Base-by-base conservation (phyloP, 2,113 vertebrate species). In the Smithornis capensis region DNA sequence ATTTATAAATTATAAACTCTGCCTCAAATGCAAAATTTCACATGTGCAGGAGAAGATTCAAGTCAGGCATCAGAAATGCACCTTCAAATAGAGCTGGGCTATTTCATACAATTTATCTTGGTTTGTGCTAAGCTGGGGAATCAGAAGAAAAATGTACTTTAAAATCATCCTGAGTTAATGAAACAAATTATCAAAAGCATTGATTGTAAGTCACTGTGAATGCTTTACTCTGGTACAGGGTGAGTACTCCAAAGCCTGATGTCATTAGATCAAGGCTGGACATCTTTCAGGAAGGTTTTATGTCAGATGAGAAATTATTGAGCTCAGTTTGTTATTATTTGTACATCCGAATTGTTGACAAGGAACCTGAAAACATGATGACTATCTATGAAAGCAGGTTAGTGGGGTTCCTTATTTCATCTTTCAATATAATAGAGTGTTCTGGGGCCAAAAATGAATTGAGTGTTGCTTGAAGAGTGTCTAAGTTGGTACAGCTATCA, bases 261-360 rank as follows among this genome's bases (percentile, higher is more conserved):
- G 73, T 89, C 68, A 78, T 92, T 73, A 83, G 76, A 92, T 79
- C 68, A 68, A 92, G 83, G 63, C 76, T 96, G 86, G 77, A 65
- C 68, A 53, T 78, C 80, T 90, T 95, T 89, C 80, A 84, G 76
- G 49, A 78, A 56, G 82, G 44, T 50, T 89, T 65, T 83, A 21
- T 92, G 40, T 94, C 57, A 95, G 75, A 44, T 7, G 60, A 80
- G 80, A 74, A 68, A 19, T 59, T 87, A 78, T 1, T 59, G 42
- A 82, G 27, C 42, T 86, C 90, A 80, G 42, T 19, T 86, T 83
- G 79, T 45, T 67, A 81, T 63, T 81, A 92, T 74, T 94, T 88
- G 44, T 86, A 29, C 10, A 49, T 81, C 60, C 22, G 9, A 82
- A 84, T 38, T 64, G 22, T 49, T 87, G 75, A 85, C 53, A 59